Conservation (phyloP, 1,140 invertebrate genomes). For the Drosophila persimilis region DNA sequence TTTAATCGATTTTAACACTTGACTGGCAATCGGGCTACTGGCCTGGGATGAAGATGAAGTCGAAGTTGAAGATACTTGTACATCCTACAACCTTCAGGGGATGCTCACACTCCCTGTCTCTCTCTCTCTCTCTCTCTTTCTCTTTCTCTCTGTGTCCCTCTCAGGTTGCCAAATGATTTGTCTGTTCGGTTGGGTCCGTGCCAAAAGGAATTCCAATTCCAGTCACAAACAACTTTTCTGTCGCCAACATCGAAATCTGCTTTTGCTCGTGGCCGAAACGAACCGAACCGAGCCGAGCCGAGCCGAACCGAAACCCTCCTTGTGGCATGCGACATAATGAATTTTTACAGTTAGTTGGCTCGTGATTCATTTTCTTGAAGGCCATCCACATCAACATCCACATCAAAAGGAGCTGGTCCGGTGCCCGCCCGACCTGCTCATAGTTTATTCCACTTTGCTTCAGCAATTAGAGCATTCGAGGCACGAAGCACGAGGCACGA, state of each 20-base stretch:
- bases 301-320: background rate
- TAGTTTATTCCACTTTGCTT: constrained; percentile 49
- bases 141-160: background rate
- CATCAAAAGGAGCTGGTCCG: constrained; percentile 40
- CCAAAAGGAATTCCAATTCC: constrained; percentile 64
- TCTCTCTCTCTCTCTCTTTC: constrained; percentile 28
- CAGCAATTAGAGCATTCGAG: constrained; percentile 47
- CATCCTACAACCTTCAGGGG: background rate
- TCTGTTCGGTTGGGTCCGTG: constrained; percentile 12
- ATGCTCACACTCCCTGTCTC: constrained; percentile 7
- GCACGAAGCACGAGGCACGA: constrained; percentile 5
- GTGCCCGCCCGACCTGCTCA: constrained; percentile 1
- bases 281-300: too few species aligned
- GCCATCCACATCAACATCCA: constrained; percentile 42
- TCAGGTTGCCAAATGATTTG: constrained; percentile 16
- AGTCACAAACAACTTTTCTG: constrained; percentile 40
- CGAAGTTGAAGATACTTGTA: constrained; percentile 39
- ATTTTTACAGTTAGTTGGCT: constrained; percentile 71
- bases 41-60: constrained; percentile 12
- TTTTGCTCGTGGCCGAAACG: too few species aligned
- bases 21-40: constrained; percentile 39
- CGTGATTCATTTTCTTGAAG: constrained; percentile 56
- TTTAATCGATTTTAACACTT: constrained; percentile 81
- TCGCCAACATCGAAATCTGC: constrained; percentile 15
- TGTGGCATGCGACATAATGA: constrained; percentile 50